A percentile compares a stretch with the other conserved stretches of the same genome.
phyloP scores from a whole-genome alignment of 92 coral and sea anemone species.

The Bergia puertoricense region DNA sequence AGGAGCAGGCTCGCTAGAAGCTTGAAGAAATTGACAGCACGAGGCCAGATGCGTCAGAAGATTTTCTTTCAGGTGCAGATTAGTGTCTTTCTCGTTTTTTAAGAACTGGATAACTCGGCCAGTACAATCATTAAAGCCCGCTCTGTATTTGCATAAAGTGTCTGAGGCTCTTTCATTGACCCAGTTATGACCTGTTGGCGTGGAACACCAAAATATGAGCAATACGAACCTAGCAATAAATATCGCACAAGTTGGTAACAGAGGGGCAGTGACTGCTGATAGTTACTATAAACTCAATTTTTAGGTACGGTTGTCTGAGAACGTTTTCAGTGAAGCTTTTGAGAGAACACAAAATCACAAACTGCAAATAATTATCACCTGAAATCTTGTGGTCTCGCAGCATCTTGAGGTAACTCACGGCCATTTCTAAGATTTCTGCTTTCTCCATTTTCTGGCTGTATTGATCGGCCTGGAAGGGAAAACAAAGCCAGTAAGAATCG shows the following conservation, averaged over 20 bases:
- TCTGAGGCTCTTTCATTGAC: constrained; percentile 43
- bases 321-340: neutral
- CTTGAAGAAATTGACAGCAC: constrained; percentile 48
- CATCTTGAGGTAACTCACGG: constrained; percentile 91
- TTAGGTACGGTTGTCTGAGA: neutral
- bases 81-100: constrained; percentile 54
- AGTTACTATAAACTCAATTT: neutral
- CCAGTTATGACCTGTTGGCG: constrained; percentile 45
- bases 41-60: constrained; percentile 58
- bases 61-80: constrained; percentile 55
- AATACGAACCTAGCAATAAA: neutral
- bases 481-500: constrained; percentile 11
- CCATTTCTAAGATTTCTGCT: constrained; percentile 94
- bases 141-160: constrained; percentile 55
- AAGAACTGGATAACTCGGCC: constrained; percentile 44
- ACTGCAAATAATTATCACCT: constrained; percentile 27
- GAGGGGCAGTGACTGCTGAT: neutral
- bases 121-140: constrained; percentile 68
- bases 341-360: neutral
- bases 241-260: neutral
- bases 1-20: constrained; percentile 29
- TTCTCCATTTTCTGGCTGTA: constrained; percentile 94
- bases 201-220: neutral
- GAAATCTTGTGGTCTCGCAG: constrained; percentile 63
- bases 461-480: constrained; percentile 67